phyloP scores from a whole-genome alignment of 2,113 vertebrate genomes.

The Callorhinus ursinus region DNA sequence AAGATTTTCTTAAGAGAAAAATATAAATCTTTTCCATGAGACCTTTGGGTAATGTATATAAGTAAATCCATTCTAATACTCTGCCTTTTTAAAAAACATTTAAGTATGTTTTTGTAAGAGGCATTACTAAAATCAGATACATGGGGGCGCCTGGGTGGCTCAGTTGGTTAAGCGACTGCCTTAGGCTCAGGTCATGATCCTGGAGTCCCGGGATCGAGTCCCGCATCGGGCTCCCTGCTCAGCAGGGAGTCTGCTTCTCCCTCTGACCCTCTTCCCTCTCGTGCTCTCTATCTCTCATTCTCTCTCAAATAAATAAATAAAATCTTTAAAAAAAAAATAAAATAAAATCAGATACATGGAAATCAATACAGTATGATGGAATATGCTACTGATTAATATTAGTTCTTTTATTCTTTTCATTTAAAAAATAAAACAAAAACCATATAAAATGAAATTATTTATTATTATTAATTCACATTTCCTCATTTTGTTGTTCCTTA shows the following conservation, averaged over 20 bases:
- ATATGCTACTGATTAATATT: not conserved
- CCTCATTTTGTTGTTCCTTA: not conserved
- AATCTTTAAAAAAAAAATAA: no score
- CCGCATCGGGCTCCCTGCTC: no score
- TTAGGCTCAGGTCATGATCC: no score
- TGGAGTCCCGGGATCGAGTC: no score
- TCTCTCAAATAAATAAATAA: no score
- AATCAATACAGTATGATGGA: not conserved
- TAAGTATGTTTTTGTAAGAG: not conserved
- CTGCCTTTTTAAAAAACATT: not conserved
- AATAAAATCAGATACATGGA: not conserved
- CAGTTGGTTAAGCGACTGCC: no score
- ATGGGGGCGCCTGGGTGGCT: no score
- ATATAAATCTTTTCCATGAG: not conserved
- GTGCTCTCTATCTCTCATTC: no score
- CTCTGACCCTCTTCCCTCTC: no score
- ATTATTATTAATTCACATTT: not conserved
- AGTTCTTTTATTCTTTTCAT: not conserved
- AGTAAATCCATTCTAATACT: not conserved
- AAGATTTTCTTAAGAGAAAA: not conserved
- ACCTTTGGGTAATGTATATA: not conserved
- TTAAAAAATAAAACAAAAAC: conserved; percentile 15
- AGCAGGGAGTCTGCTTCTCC: no score
- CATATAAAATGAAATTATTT: not conserved
- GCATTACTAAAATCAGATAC: not conserved